Conservation (phyloP, 2,888 invertebrate species). For the Phragmatobia fuliginosa region DNA sequence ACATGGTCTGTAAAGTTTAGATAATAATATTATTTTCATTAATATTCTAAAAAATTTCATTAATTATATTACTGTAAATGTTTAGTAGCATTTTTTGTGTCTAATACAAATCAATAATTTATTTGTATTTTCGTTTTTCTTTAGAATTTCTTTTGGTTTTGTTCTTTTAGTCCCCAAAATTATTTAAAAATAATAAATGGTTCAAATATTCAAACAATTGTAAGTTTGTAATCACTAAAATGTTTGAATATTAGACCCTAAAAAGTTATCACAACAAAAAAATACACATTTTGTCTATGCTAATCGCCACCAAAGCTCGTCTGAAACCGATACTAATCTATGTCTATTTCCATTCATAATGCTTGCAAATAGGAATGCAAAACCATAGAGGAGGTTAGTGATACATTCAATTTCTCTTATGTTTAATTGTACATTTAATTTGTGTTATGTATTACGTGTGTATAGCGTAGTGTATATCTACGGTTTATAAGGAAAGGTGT, state of each 20-base stretch:
- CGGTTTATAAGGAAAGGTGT: background rate
- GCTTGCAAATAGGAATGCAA: conserved; percentile 83
- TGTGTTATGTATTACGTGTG: conserved; percentile 33
- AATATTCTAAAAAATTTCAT: no score
- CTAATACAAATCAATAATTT: no score
- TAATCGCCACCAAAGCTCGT: conserved; percentile 1
- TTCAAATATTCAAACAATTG: background rate
- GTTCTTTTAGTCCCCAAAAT: no score
- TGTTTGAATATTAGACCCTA: background rate
- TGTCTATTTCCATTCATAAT: conserved; percentile 63
- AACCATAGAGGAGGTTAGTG: conserved; percentile 84
- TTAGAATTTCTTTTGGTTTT: no score
- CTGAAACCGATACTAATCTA: conserved; percentile 41
- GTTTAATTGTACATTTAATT: conserved; percentile 63
- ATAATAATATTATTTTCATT: no score
- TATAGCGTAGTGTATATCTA: no score
- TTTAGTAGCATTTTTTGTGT: no score
- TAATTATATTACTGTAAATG: no score
- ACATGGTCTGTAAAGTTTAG: no score
- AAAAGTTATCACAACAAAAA: background rate
- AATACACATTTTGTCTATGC: background rate
- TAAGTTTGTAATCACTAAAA: background rate
- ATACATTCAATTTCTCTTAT: conserved; percentile 37
- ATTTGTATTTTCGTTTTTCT: no score
- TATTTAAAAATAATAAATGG: no score